phyloP scores from a whole-genome alignment of 2,797 vertebrate genomes.

The Melanotaenia trifasciata region DNA sequence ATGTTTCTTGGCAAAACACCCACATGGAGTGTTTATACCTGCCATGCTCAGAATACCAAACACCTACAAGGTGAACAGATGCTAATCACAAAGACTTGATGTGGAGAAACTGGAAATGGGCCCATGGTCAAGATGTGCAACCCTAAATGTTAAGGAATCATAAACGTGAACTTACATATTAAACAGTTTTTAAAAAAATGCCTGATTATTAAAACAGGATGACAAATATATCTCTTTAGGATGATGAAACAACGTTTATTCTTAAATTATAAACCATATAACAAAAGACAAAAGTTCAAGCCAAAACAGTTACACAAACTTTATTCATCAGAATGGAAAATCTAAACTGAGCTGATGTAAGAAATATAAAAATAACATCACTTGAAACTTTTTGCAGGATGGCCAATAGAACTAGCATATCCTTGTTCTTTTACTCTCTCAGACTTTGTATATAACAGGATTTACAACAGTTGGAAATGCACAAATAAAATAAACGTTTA shows the following conservation, averaged over 20 bases:
- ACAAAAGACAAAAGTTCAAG: constrained; percentile 70
- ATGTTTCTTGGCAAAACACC: constrained; percentile 53
- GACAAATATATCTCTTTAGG: constrained; percentile 33
- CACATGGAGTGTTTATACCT: constrained; percentile 35
- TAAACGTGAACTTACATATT: background rate
- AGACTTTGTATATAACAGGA: constrained; percentile 40
- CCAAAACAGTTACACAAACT: constrained; percentile 73
- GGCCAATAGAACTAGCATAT: constrained; percentile 32
- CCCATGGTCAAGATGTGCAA: background rate
- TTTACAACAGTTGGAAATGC: constrained; percentile 57
- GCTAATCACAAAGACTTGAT: background rate
- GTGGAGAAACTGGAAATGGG: constrained; percentile 11
- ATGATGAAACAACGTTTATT: constrained; percentile 81
- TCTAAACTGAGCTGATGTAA: constrained; percentile 67
- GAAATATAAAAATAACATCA: constrained; percentile 70
- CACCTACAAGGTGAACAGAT: constrained; percentile 25
- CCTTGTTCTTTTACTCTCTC: constrained; percentile 50
- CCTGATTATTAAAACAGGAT: background rate
- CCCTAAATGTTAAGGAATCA: too few species aligned
- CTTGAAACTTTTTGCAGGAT: constrained; percentile 55
- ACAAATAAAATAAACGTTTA: constrained; percentile 59
- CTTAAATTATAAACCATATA: constrained; percentile 78
- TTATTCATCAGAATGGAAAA: constrained; percentile 69
- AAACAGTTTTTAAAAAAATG: background rate
- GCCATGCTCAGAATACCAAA: constrained; percentile 58